Evolutionary conservation across 2,888 invertebrate genomes (phyloP), one percentile per base, ranked within the genome.

Genomic region (Rhamphomyia laevipes): DNA sequence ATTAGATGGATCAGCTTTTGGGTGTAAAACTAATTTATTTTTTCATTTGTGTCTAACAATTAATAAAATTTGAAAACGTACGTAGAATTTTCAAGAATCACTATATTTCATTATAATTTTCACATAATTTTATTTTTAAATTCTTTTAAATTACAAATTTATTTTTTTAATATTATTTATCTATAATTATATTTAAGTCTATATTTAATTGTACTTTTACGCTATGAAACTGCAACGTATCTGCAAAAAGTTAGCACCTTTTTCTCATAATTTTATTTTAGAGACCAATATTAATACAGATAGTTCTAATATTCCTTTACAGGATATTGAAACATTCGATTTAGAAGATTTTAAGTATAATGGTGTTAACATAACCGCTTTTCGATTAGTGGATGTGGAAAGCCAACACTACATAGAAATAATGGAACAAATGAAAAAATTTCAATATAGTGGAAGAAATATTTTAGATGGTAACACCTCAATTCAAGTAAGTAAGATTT

Each of bases 281-380:
- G n/a, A n/a, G n/a, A n/a, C n/a, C n/a, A n/a, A n/a, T n/a, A n/a
- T n/a, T n/a, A n/a, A n/a, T n/a, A n/a, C n/a, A n/a, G n/a, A n/a
- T n/a, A 23, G 3, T 11, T n/a, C 1, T 7, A 12, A 33, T 47
- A 31, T 45, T 46, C 43, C 18, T n/a, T 63, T 64, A 4, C 66
- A 90, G 90, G 90, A 90, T 61, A 80, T 90, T 64, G 90, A 90
- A 64, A 81, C 88, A 12, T 89, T 86, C 61, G 89, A 90, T 61
- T 72, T 91, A 53, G 90, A 90, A 68, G 90, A 90, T 64, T 94
- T 92, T 69, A 87, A 87, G 64, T 92, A 94, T 73, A 94, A 94
- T 64, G 84, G 86, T 42, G 92, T 93, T 38, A 94, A 94, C 70
- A 90, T 94, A 74, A 93, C 92, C n/a, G 90, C 92, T 1, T 93